Conservation (phyloP, 2,888 invertebrate genomes). For the Pollenia labialis region DNA sequence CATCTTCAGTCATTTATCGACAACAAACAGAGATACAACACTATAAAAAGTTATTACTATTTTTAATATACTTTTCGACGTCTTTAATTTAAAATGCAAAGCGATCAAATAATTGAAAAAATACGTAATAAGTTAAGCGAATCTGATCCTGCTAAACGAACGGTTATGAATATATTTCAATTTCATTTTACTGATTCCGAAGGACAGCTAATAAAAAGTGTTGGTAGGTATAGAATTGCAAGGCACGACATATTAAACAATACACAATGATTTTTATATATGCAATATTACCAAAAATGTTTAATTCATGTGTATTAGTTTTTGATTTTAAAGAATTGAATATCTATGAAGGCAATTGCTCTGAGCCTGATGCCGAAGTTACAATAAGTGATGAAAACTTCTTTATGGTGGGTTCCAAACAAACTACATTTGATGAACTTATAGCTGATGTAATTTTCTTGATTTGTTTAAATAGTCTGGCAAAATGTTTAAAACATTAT, state of each 20-base stretch:
- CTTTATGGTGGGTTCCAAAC: constrained; percentile 81
- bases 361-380: constrained; percentile 79
- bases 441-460: constrained; percentile 75
- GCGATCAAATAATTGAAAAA: constrained; percentile 82
- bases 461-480: constrained; percentile 12
- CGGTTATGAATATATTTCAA: constrained; percentile 81
- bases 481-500: background rate
- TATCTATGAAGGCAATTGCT: constrained; percentile 80
- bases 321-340: constrained; percentile 83
- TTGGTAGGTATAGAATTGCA: constrained; percentile 76
- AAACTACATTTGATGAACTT: constrained; percentile 80
- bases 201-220: constrained; percentile 81
- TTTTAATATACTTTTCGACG: constrained; percentile 2
- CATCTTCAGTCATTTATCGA: constrained; percentile 63
- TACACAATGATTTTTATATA: background rate
- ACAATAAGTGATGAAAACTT: constrained; percentile 82
- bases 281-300: background rate
- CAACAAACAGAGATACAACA: constrained; percentile 56
- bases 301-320: constrained; percentile 78
- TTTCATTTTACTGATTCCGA: constrained; percentile 82
- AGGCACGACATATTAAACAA: background rate
- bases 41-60: constrained; percentile 4
- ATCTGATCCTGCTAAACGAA: constrained; percentile 81
- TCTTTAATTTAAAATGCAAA: constrained; percentile 78
- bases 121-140: constrained; percentile 81